Evolutionary conservation across 2,113 vertebrate species (phyloP), one percentile per base, ranked within the genome.

Genomic region (Oreochromis niloticus): DNA sequence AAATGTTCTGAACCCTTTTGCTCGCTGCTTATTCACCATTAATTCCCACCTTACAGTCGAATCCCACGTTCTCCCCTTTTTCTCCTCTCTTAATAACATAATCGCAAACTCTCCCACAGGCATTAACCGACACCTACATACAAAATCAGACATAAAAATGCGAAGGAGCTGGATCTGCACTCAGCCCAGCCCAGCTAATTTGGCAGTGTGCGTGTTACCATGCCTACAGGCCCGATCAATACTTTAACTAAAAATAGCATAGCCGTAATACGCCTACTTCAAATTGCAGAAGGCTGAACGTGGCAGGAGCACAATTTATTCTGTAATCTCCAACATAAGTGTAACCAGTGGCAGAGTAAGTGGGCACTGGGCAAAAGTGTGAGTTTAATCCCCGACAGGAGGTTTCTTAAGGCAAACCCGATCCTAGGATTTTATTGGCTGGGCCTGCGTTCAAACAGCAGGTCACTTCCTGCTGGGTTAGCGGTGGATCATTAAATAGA

Each of bases 151-250:
- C 34, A 88, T 30, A 55, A 83, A 54, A 81, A 86, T 6, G 11
- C 52, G 13, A 87, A 66, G 43, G 66, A 83, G 84, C 41, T 75
- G 78, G 32, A 73, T 82, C 54, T 82, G 87, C 68, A 59, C 73
- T 81, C 79, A 94, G 48, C 88, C 79, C 78, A 85, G 71, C 61
- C 81, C 85, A 83, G 79, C 66, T 84, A 81, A 93, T 93, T 91
- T 89, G 81, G 61, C 88, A 91, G 86, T 19, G 73, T 89, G 83
- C 6, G 24, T 83, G 95, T 95, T 91, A 83, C 92, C 88, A 91
- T 92, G 94, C 93, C 94, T 86, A 93, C 90, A 66, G 93, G 93
- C 83, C 82, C 88, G 87, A 96, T 96, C 96, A 90, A 96, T 96
- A 89, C 19, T 7, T 19, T 9, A 17, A 75, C 94, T 95, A 96